Conservation (phyloP, 2,888 invertebrate genomes). For the Lathronympha strigana region DNA sequence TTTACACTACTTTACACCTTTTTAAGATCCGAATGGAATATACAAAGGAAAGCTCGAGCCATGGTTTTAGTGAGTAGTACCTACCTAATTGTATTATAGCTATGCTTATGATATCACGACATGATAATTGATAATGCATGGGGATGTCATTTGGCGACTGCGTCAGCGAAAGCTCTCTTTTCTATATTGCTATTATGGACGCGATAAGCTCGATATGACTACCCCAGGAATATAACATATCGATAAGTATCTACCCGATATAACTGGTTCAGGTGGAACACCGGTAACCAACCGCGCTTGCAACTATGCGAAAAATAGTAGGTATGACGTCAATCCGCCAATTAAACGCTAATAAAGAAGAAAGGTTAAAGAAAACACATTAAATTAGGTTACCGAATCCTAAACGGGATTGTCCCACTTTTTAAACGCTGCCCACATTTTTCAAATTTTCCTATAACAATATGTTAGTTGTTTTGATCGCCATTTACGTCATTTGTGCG, state of each 20-base stretch:
- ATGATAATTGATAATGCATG: too few species aligned
- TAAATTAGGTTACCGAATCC: neutral
- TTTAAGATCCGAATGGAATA: too few species aligned
- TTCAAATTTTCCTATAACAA: neutral
- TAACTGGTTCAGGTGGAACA: neutral
- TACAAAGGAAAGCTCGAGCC: too few species aligned
- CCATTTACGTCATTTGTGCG: slow-evolving; percentile 18
- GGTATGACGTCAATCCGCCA: neutral
- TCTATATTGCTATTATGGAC: too few species aligned
- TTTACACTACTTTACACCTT: too few species aligned
- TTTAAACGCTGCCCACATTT: neutral
- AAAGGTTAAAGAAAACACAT: neutral
- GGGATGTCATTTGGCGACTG: too few species aligned
- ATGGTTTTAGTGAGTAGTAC: too few species aligned
- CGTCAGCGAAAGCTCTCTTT: too few species aligned
- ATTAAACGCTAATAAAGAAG: neutral
- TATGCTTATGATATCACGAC: neutral
- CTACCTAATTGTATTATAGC: neutral
- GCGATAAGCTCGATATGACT: too few species aligned
- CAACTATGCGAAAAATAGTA: too few species aligned
- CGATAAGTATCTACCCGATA: neutral
- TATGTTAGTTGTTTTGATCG: too few species aligned
- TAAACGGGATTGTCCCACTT: neutral
- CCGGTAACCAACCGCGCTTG: too few species aligned
- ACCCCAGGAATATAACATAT: neutral